Base-by-base conservation (phyloP, 2,113 vertebrate species). In the chimpanzee (Pan troglodytes) region DNA sequence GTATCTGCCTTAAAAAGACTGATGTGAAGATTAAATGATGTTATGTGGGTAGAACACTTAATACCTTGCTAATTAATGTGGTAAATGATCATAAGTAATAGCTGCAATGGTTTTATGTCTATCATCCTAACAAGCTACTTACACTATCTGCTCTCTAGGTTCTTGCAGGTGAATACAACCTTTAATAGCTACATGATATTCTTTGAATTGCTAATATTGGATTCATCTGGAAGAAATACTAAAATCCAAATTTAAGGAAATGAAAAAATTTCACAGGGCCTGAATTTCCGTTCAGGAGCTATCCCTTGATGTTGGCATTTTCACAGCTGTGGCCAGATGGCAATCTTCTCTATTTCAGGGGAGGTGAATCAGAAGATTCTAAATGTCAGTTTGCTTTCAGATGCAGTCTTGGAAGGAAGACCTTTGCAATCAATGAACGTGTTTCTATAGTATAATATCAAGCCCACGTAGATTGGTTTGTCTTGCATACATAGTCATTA, bases 381-480 rank as follows among this genome's bases (percentile, higher is more conserved):
- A 88, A 78, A 57, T 94, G 48, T 75, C 88, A 73, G 72, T 79
- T 72, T 92, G 55, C 57, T 96, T 84, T 83, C 72, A 80, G 52
- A 48, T 43, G 12, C 35, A 84, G 55, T 59, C 38, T 89, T 88
- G 45, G 52, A 92, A 80, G 27, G 12, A 88, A 61, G n/a, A 43
- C 25, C 32, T 88, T 73, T 73, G 55, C 57, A 78, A 84, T 40
- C 61, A 79, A 9, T 85, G 55, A 48, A 23, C 22, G 55, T 43
- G n/a, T 48, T 91, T 61, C 25, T 88, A 25, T 8, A 72, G 23
- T 55, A 73, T 76, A 57, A 35, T 80, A 79, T 48, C 45, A 88
- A 73, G 40, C 22, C 30, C 64, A 61, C 10, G 18, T 50, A 89
- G 35, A 59, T 35, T 82, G 22, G 1, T 75, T 80, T 94, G 48